Evolutionary conservation across 2,113 vertebrate species (phyloP).

Genomic region (Dendrocopos noguchii): DNA sequence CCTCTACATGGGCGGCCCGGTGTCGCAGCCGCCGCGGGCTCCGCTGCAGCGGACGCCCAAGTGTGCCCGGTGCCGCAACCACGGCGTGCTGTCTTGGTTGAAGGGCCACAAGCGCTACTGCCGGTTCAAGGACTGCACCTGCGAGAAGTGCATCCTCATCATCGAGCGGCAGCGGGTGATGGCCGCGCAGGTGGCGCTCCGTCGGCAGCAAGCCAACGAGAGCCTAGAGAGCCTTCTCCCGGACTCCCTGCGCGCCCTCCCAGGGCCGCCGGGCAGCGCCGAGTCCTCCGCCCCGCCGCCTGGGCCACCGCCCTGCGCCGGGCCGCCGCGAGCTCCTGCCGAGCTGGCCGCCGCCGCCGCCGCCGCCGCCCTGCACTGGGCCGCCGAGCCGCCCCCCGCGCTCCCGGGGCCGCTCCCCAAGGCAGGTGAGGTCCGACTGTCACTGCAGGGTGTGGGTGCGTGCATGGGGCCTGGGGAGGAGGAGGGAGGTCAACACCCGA

Average conservation of each 20-base stretch:
- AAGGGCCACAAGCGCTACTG: slow-evolving; percentile 98
- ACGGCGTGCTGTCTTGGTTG: slow-evolving; percentile 95
- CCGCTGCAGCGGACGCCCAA: slow-evolving; percentile 94
- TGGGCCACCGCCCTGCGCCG: slow-evolving; percentile 7
- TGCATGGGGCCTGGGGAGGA: not conserved
- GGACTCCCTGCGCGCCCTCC: slow-evolving; percentile 86
- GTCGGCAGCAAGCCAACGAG: slow-evolving; percentile 95
- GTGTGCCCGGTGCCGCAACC: slow-evolving; percentile 95
- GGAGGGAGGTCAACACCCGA: not conserved
- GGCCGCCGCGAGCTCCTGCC: not conserved
- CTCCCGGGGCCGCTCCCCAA: slow-evolving; percentile 59
- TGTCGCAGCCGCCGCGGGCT: slow-evolving; percentile 88
- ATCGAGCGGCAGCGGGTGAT: slow-evolving; percentile 96
- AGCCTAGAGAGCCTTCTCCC: slow-evolving; percentile 94
- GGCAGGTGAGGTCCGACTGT: slow-evolving; percentile 62
- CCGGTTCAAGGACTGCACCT: slow-evolving; percentile 97
- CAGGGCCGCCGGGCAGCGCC: slow-evolving; percentile 71
- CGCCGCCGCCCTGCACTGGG: slow-evolving; percentile 70
- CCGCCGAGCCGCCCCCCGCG: slow-evolving; percentile 49
- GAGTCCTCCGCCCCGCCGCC: slow-evolving; percentile 2
- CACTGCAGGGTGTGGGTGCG: not conserved
- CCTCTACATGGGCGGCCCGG: slow-evolving; percentile 93
- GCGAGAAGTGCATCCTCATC: slow-evolving; percentile 97
- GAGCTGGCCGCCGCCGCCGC: slow-evolving; percentile 60
- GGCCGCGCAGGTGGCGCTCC: slow-evolving; percentile 95